Evolutionary conservation across 2,888 invertebrate genomes (phyloP).

Genomic region (Conus canariensis): DNA sequence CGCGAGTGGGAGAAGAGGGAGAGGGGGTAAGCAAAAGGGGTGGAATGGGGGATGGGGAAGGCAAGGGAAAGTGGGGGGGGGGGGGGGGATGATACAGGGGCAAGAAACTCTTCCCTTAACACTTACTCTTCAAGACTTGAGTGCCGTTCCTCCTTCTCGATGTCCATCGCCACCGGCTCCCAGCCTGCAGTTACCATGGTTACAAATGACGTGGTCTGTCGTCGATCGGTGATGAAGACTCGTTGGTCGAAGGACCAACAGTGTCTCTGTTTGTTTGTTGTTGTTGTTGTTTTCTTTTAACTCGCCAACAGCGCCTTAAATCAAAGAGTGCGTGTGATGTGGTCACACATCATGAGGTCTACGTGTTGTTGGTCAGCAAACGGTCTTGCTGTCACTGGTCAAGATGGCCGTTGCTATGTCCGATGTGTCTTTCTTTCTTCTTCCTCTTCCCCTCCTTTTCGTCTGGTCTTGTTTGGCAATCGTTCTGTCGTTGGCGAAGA

Average conservation of each 20-base stretch:
- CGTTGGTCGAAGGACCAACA: not conserved
- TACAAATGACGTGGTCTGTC: not conserved
- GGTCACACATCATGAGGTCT: too few relatives aligned
- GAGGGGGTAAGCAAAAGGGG: too few relatives aligned
- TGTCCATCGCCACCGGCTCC: not conserved
- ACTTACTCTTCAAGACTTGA: slow-evolving; percentile 6
- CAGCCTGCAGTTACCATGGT: not conserved
- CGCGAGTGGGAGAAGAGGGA: too few relatives aligned
- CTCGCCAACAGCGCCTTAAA: not conserved
- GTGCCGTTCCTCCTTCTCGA: not conserved
- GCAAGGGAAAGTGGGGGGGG: too few relatives aligned
- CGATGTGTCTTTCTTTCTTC: too few relatives aligned
- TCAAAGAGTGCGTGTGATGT: not conserved
- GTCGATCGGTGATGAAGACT: not conserved
- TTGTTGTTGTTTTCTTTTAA: not conserved
- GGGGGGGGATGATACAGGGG: not conserved
- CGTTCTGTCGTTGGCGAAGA: too few relatives aligned
- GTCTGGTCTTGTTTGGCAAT: not conserved
- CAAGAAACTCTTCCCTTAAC: not conserved
- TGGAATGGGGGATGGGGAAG: too few relatives aligned
- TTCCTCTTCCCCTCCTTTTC: not conserved
- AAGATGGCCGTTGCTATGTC: too few relatives aligned
- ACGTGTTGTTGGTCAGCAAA: too few relatives aligned
- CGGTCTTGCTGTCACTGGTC: too few relatives aligned
- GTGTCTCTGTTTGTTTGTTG: too few relatives aligned